These are phyloP conservation scores for Odontomyia ornata DNA, from an alignment of 2,888 invertebrate genomes.

Conservation along the genomic window DNA sequence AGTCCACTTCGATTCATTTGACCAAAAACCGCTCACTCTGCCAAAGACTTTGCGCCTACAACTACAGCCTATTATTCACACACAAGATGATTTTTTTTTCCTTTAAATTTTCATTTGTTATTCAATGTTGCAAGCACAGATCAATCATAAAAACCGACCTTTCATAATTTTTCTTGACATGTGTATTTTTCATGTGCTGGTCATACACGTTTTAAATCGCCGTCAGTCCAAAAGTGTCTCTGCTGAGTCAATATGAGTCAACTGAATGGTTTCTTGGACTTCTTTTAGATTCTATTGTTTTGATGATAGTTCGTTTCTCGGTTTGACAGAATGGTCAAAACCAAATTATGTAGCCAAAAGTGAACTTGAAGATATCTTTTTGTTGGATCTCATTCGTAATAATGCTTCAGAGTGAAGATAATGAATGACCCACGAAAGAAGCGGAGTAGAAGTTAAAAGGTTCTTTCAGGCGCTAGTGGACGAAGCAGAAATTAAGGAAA, in stretches of 20 bases:
- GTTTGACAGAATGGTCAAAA: background rate
- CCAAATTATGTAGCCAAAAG: background rate
- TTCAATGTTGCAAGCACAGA: constrained; percentile 28
- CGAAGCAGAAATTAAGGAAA: background rate
- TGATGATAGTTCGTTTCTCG: background rate
- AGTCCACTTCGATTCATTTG: constrained; percentile 11
- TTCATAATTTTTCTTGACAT: constrained; percentile 39
- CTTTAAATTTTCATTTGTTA: constrained; percentile 28
- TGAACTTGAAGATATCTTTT: constrained; percentile 21
- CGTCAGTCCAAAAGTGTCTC: constrained; percentile 11
- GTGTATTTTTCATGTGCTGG: background rate
- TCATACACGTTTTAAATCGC: background rate
- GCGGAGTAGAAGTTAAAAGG: background rate
- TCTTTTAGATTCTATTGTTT: constrained; percentile 1
- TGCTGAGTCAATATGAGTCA: background rate
- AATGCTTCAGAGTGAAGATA: background rate
- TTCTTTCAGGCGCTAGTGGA: background rate
- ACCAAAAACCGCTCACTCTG: background rate
- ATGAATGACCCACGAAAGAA: constrained; percentile 1
- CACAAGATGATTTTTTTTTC: no score
- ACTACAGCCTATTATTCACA: background rate
- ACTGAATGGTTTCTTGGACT: background rate
- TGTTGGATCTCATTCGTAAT: background rate
- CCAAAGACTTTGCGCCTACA: background rate
- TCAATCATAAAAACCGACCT: constrained; percentile 36